Evolutionary conservation across 2,888 invertebrate species (phyloP), one percentile per base, ranked within the genome.

Genomic region (Eurois occulta): DNA sequence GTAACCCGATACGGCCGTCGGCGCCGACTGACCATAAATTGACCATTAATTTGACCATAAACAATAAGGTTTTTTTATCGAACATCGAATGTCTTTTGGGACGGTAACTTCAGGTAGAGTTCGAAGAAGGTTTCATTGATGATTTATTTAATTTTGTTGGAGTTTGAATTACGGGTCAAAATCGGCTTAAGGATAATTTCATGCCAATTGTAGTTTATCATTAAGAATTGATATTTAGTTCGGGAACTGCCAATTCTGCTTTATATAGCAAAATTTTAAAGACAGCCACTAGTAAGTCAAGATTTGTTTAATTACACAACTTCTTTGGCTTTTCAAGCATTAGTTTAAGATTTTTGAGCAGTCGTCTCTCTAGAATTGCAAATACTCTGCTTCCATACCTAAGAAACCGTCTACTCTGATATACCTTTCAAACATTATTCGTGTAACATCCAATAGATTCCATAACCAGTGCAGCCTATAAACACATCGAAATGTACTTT

Each of bases 1-100:
- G 94, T 88, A 92, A 94, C 80, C 6, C 69, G 92, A 94, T 85
- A 91, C 89, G 73, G 52, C 41, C 66, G 83, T 78, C 85, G 77
- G 80, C 78, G 78, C 85, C 84, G 83, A 81, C 81, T 83, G 82
- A 72, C 76, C 79, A 81, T 85, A 87, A 87, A 87, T 83, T 72
- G 75, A 62, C 72, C 79, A 81, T 89, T 89, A 90, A 91, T 87
- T 86, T 83, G 83, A 82, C 75, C 72, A 85, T 85, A 80, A 84
- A 86, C 82, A 80, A 72, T 72, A 66, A 75, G 69, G 83, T 82
- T 82, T 67, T 79, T 70, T 84, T 79, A 80, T 76, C 43, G 16
- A 78, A 83, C 88, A 89, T 88, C 88, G 82, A 81, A 89, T 90
- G 67, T 80, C 86, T 81, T 72, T 77, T 78, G 64, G 79, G 75